These are phyloP conservation scores for Thermophis baileyi DNA, from an alignment of 2,113 vertebrate species.

Conservation along the genomic window DNA sequence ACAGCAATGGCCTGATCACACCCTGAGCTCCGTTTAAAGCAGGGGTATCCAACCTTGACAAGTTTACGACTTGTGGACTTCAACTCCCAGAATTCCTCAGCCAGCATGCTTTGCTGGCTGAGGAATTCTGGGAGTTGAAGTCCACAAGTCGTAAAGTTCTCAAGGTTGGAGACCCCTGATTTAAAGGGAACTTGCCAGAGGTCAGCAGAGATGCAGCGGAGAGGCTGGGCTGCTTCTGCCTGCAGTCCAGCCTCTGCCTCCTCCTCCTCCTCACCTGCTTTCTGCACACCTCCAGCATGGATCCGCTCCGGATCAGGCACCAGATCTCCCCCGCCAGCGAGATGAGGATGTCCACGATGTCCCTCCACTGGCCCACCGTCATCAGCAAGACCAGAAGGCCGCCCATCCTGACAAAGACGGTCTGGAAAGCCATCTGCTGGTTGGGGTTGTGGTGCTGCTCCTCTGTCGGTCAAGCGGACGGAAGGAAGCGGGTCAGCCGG, in stretches of 20 bases:
- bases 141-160: no score
- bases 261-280: constrained; percentile 70
- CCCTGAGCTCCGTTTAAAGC: background rate
- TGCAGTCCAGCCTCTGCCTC: background rate
- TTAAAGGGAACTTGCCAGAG: background rate
- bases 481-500: background rate
- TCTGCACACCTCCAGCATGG: constrained; percentile 72
- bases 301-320: constrained; percentile 71
- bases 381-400: constrained; percentile 88
- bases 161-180: no score
- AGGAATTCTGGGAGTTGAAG: no score
- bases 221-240: background rate
- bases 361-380: constrained; percentile 84
- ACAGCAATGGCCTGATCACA: background rate
- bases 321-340: constrained; percentile 84
- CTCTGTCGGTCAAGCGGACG: constrained; percentile 59
- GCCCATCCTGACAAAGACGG: constrained; percentile 81
- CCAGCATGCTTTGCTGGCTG: no score
- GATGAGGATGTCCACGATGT: constrained; percentile 79
- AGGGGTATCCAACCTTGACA: no score
- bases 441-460: constrained; percentile 69
- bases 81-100: no score
- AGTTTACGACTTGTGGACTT: no score
- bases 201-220: background rate
- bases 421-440: constrained; percentile 65